These are phyloP conservation scores for Apamea epomidion DNA, from an alignment of 2,888 invertebrate species.

Conservation along the genomic window DNA sequence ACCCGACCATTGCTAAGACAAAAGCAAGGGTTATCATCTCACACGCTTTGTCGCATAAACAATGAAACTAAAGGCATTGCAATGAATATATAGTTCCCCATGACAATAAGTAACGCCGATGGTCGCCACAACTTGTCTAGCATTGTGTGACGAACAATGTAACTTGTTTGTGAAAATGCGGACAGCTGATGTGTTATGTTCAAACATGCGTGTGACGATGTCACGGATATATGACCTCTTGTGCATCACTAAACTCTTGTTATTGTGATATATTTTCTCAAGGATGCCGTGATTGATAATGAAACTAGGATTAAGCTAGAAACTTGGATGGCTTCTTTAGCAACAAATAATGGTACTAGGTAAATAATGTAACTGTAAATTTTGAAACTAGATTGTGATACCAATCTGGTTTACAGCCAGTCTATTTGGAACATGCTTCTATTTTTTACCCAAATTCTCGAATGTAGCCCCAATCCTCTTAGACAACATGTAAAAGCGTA, in stretches of 20 bases:
- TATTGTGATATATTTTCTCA: neutral
- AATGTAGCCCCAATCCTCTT: too few relatives aligned
- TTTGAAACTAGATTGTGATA: neutral
- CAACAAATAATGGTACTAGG: neutral
- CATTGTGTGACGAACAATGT: slow-evolving; percentile 29
- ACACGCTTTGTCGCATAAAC: neutral
- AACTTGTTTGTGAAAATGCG: slow-evolving; percentile 26
- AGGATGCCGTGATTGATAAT: neutral
- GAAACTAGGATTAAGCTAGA: neutral
- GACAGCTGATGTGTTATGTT: slow-evolving; percentile 12
- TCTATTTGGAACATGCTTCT: neutral
- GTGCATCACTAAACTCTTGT: neutral
- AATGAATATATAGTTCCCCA: slow-evolving; percentile 1
- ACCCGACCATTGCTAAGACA: too few relatives aligned
- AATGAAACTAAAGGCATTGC: neutral
- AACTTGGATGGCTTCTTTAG: neutral
- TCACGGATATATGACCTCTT: neutral
- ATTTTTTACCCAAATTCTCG: slow-evolving; percentile 2
- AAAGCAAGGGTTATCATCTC: neutral
- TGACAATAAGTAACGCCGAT: slow-evolving; percentile 28
- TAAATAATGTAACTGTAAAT: neutral
- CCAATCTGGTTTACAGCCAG: neutral
- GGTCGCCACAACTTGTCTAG: slow-evolving; percentile 46
- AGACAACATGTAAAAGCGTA: too few relatives aligned
- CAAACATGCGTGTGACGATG: neutral